These are phyloP conservation scores for Melopsittacus undulatus DNA, from an alignment of 2,797 vertebrate species.

Conservation along the genomic window DNA sequence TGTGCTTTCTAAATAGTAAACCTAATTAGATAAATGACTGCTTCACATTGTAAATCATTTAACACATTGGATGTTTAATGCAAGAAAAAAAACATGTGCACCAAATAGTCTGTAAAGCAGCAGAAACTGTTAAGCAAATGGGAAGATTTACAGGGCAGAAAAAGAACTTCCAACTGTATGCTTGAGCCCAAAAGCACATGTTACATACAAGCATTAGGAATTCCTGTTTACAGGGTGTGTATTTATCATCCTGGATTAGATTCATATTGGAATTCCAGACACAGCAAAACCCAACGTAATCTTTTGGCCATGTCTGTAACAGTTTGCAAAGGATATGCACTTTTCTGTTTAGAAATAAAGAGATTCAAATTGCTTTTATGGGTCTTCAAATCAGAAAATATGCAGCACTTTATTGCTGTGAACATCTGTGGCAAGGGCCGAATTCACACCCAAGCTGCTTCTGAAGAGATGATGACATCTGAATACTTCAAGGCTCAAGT, in stretches of 20 bases:
- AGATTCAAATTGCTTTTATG: neutral
- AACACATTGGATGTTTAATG: slow-evolving; percentile 58
- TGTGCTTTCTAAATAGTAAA: neutral
- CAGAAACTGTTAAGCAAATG: slow-evolving; percentile 12
- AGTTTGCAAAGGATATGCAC: slow-evolving; percentile 33
- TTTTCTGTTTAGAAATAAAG: neutral
- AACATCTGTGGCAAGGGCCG: slow-evolving; percentile 38
- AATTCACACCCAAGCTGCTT: slow-evolving; percentile 42
- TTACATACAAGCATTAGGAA: slow-evolving; percentile 44
- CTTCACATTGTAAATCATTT: slow-evolving; percentile 44
- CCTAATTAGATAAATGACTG: slow-evolving; percentile 57
- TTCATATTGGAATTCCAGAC: slow-evolving; percentile 64
- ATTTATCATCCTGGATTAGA: slow-evolving; percentile 63
- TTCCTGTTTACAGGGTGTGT: neutral
- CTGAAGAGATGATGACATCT: neutral
- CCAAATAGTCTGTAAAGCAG: slow-evolving; percentile 11
- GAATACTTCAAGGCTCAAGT: slow-evolving; percentile 1
- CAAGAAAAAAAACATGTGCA: slow-evolving; percentile 53
- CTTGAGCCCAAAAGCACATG: slow-evolving; percentile 47
- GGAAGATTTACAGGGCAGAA: slow-evolving; percentile 9
- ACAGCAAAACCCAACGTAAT: slow-evolving; percentile 42
- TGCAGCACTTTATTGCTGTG: slow-evolving; percentile 71
- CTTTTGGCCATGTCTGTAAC: slow-evolving; percentile 53
- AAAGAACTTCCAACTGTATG: slow-evolving; percentile 36
- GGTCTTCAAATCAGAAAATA: slow-evolving; percentile 33